A percentile compares a stretch with the other conserved stretches of the same genome.
Conservation (phyloP, 2,888 invertebrate species). For the Loripinus fragilis region DNA sequence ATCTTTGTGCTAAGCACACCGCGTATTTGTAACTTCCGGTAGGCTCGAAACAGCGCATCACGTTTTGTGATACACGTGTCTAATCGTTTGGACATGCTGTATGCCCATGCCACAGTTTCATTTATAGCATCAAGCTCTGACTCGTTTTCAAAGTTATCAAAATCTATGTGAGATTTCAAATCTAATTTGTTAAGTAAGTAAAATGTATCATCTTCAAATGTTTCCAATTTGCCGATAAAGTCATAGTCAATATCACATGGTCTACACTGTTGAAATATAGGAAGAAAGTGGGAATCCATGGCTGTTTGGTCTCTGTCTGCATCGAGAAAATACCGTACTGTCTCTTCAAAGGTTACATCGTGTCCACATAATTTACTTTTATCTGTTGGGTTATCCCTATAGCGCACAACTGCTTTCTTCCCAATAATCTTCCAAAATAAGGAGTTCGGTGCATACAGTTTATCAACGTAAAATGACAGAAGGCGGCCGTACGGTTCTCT, state of each 20-base stretch:
- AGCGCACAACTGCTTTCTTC: neutral
- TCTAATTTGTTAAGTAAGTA: neutral
- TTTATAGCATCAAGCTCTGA: too few species aligned
- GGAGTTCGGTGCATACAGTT: neutral
- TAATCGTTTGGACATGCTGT: too few species aligned
- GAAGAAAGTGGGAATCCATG: neutral
- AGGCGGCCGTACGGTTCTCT: neutral
- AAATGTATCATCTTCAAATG: neutral
- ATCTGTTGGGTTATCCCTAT: neutral
- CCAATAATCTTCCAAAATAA: neutral
- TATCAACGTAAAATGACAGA: neutral
- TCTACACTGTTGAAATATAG: too few species aligned
- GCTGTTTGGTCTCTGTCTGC: neutral
- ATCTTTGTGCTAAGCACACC: too few species aligned
- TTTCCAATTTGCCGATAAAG: neutral
- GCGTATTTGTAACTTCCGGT: too few species aligned
- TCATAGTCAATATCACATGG: neutral
- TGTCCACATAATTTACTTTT: neutral
- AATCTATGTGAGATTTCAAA: too few species aligned
- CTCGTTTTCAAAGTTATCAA: too few species aligned
- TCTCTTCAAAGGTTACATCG: neutral
- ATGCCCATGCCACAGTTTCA: too few species aligned
- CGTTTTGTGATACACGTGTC: too few species aligned
- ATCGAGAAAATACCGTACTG: neutral
- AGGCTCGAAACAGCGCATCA: too few species aligned